Evolutionary conservation across 2,888 invertebrate genomes (phyloP).

Genomic region (Spilarctia lutea): DNA sequence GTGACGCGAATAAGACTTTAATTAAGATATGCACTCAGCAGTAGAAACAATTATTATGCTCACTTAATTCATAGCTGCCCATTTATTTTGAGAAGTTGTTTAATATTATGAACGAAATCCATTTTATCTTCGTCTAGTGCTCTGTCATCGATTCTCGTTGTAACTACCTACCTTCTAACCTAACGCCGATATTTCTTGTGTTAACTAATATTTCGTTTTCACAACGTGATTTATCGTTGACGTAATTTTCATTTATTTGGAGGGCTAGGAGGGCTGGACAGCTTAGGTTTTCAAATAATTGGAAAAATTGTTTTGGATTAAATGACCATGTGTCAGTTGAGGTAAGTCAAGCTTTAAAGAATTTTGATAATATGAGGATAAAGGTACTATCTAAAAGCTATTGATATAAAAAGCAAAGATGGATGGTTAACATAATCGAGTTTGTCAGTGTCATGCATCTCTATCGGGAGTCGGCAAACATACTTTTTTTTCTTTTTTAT

Average conservation of each 20-base stretch:
- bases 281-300: background rate
- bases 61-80: too few species aligned
- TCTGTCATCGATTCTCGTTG: too few species aligned
- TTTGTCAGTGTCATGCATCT: constrained; percentile 30
- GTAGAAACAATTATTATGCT: too few species aligned
- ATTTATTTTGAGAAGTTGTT: too few species aligned
- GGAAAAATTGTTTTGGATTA: background rate
- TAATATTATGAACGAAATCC: background rate
- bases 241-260: too few species aligned
- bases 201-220: too few species aligned
- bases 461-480: constrained; percentile 49
- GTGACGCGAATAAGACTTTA: too few species aligned
- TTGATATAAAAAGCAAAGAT: constrained; percentile 19
- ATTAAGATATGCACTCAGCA: too few species aligned
- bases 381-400: constrained; percentile 22
- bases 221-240: too few species aligned
- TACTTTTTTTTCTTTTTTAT: constrained; percentile 56
- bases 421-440: constrained; percentile 28
- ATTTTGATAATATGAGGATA: background rate
- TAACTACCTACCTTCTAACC: too few species aligned
- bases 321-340: background rate
- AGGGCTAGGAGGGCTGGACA: too few species aligned
- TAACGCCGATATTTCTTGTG: too few species aligned
- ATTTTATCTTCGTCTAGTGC: background rate
- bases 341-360: background rate